phyloP scores from a whole-genome alignment of 2,888 invertebrate genomes.

The Volucella inanis region DNA sequence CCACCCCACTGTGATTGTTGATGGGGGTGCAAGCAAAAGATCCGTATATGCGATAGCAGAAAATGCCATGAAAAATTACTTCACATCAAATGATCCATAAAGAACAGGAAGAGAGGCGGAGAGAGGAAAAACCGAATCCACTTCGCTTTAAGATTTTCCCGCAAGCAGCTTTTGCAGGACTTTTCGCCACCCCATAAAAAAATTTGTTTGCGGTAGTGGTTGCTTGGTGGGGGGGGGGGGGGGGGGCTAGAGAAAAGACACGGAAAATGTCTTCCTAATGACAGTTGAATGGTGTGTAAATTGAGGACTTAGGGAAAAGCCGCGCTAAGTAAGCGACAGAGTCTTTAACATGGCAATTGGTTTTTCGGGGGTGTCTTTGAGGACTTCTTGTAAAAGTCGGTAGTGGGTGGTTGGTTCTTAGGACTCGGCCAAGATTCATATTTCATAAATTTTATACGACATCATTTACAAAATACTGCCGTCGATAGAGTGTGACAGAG shows the following conservation, averaged over 20 bases:
- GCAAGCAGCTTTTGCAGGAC: conserved; percentile 66
- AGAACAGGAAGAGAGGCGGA: conserved; percentile 21
- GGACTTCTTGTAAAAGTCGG: no score
- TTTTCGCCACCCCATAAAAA: conserved; percentile 62
- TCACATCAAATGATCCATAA: conserved; percentile 72
- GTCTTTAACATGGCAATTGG: background rate
- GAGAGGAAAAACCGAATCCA: conserved; percentile 44
- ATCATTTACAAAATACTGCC: no score
- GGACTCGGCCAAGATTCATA: no score
- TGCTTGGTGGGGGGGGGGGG: no score
- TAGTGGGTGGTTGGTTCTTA: no score
- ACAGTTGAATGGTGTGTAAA: conserved; percentile 68
- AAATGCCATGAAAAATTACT: conserved; percentile 72
- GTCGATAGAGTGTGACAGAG: no score
- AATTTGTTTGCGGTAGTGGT: conserved; percentile 29
- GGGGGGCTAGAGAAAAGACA: background rate
- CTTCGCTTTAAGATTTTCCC: conserved; percentile 35
- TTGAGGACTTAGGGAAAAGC: conserved; percentile 49
- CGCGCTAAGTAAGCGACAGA: conserved; percentile 50
- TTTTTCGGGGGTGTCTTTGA: background rate
- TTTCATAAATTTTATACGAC: no score
- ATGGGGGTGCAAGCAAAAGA: background rate
- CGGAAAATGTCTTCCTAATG: conserved; percentile 42
- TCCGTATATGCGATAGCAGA: conserved; percentile 42
- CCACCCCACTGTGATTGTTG: background rate